Evolutionary conservation across 2,888 invertebrate genomes (phyloP), one percentile per base, ranked within the genome.

Genomic region (Teleiodes luculella): DNA sequence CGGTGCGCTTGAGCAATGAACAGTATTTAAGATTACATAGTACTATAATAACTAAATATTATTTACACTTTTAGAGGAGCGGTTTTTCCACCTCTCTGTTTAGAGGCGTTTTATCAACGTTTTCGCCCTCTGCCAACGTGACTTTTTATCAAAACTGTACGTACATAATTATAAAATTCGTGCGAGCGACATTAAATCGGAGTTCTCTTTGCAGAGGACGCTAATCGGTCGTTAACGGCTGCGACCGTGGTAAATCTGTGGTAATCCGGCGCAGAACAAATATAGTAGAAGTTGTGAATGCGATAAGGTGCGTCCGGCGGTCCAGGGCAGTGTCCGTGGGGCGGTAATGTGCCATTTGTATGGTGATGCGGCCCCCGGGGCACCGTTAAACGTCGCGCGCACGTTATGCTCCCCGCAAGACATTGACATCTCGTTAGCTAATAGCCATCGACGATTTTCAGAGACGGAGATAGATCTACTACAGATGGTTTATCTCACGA

Each of bases 281-380:
- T 87, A 89, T 86, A 87, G 87, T 85, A 81, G 79, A 84, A 51
- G 41, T 51, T 41, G 51, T 49, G 49, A 14, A 35, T 20, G 28
- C 80, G 88, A 89, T 88, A 89, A 88, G 89, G 85, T 79, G 83
- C 78, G 88, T 83, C 85, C 85, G 76, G 75, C 67, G 69, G 52
- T 52, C 52, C 55, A 46, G 37, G 16, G 50, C 20, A 59, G 56
- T 60, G 70, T 69, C 66, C 70, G 70, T 72, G 72, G 77, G 75
- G 72, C 73, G 78, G 72, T 88, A 89, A 88, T 88, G 86, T 72
- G 72, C 89, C 84, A 89, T 89, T 89, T 89, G 81, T 89, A 89
- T 89, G 89, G 73, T 86, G 87, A 88, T 88, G 85, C 65, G 65
- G 61, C 60, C 63, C 13, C 16, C 35, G 36, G 35, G 13, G 35